Conservation (phyloP, 1,140 invertebrate species). For the Teleogryllus occipitalis region DNA sequence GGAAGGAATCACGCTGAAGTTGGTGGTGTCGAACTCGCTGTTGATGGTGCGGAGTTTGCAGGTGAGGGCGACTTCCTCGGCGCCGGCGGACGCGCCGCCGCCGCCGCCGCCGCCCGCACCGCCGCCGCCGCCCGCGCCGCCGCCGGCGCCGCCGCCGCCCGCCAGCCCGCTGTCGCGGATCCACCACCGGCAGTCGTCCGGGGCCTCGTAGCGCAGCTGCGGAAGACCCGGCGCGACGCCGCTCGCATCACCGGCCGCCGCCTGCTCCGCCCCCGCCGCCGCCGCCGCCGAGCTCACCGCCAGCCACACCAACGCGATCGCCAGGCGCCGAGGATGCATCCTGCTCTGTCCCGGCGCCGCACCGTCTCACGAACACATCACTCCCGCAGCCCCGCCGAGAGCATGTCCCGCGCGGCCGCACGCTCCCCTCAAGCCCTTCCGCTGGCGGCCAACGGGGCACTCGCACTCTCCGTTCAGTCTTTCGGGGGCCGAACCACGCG, state of each 20-base stretch:
- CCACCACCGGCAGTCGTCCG: constrained; percentile 73
- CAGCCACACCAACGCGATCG: too few species aligned
- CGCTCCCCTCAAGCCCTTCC: too few species aligned
- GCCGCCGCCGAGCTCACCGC: too few species aligned
- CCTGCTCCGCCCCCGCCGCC: background rate
- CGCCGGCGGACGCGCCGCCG: constrained; percentile 26
- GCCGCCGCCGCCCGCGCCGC: constrained; percentile 62
- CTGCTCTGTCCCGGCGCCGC: too few species aligned
- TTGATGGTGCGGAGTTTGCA: constrained; percentile 72
- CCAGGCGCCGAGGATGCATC: too few species aligned
- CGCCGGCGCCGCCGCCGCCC: constrained; percentile 38
- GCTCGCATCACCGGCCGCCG: background rate
- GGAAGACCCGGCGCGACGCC: constrained; percentile 40
- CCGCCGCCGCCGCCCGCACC: constrained; percentile 74
- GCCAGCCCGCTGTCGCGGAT: constrained; percentile 29
- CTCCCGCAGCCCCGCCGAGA: too few species aligned
- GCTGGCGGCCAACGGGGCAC: too few species aligned
- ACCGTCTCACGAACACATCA: too few species aligned
- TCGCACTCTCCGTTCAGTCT: too few species aligned
- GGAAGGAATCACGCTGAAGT: constrained; percentile 75
- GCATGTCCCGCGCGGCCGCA: too few species aligned
- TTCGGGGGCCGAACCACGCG: too few species aligned
- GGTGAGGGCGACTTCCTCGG: constrained; percentile 63
- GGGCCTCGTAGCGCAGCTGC: constrained; percentile 64
- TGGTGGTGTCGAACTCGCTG: constrained; percentile 75